A percentile compares a stretch with the other conserved stretches of the same genome.
These are phyloP conservation scores for Eleutherodactylus coqui DNA, from an alignment of 2,797 vertebrate genomes.

Conservation along the genomic window DNA sequence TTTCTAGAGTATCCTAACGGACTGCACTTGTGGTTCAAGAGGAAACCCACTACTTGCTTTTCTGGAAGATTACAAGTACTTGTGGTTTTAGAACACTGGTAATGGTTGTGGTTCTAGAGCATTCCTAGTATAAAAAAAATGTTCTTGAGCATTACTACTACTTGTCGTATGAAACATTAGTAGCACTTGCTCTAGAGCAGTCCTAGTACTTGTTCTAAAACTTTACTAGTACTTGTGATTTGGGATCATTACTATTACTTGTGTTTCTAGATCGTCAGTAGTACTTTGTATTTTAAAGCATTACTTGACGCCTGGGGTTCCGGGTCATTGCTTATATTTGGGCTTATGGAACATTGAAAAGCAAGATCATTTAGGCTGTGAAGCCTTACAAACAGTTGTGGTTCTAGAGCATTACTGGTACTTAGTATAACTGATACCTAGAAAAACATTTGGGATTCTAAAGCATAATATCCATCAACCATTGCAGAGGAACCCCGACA, in stretches of 20 bases:
- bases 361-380: too few species aligned
- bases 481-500: too few species aligned
- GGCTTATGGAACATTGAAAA: background rate
- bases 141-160: background rate
- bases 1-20: too few species aligned
- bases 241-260: background rate
- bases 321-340: too few species aligned
- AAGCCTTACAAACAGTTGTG: background rate
- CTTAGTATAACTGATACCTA: background rate
- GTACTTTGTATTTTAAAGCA: background rate
- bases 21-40: too few species aligned
- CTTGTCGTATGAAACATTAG: too few species aligned
- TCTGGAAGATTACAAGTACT: too few species aligned
- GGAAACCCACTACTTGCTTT: too few species aligned
- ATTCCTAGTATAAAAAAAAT: background rate
- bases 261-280: background rate
- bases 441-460: too few species aligned
- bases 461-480: too few species aligned
- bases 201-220: background rate
- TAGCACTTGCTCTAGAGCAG: too few species aligned
- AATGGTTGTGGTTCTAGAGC: background rate
- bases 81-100: background rate
- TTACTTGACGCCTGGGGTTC: too few species aligned
- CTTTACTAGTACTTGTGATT: background rate
- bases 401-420: background rate